Evolutionary conservation across 2,113 vertebrate species (phyloP).

Genomic region (Psilopsiagon aymara): DNA sequence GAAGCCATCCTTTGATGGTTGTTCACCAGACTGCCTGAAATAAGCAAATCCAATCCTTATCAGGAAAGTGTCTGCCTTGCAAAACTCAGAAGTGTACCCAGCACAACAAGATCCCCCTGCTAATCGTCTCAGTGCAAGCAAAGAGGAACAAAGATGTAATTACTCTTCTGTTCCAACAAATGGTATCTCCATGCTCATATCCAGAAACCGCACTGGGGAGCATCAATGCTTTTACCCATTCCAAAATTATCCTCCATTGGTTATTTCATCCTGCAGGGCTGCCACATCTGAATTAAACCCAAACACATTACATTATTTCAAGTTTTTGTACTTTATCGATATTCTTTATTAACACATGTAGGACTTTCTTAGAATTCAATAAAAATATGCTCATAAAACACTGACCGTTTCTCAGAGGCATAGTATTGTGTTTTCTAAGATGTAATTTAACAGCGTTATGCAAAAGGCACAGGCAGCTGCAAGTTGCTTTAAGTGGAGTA

Average conservation of each 20-base stretch:
- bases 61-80: neutral
- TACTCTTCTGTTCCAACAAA: neutral
- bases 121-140: neutral
- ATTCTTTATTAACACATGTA: neutral
- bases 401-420: neutral
- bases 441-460: neutral
- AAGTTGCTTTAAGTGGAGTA: neutral
- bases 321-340: neutral
- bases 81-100: neutral
- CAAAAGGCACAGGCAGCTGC: neutral
- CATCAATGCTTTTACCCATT: accelerated
- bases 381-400: neutral
- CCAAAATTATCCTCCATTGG: neutral
- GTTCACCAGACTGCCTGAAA: neutral
- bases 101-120: neutral
- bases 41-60: neutral
- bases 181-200: neutral
- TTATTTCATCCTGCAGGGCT: neutral
- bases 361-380: neutral
- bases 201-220: neutral
- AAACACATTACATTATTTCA: neutral
- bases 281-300: neutral
- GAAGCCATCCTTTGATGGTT: neutral
- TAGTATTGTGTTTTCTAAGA: neutral
- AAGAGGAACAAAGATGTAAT: neutral